phyloP scores from a whole-genome alignment of 2,888 invertebrate species.

The Morinoia aosen region DNA sequence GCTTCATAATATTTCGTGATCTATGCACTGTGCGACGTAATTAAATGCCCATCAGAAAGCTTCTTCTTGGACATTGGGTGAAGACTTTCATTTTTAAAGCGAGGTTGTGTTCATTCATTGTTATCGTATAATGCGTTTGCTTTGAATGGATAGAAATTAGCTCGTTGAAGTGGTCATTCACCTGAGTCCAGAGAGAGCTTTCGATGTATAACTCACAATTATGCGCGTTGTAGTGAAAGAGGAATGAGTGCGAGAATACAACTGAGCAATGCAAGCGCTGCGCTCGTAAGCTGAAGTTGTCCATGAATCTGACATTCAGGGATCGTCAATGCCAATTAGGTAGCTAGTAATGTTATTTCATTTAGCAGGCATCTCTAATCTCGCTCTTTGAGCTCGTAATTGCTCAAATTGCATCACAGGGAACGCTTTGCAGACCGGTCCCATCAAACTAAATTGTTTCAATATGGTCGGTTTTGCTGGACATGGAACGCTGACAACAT shows the following conservation, averaged over 20 bases:
- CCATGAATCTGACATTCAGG: background rate
- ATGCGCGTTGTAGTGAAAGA: background rate
- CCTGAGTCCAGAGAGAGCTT: background rate
- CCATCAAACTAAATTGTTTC: background rate
- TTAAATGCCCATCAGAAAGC: too few species aligned
- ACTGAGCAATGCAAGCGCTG: background rate
- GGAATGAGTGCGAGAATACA: background rate
- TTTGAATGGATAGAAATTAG: background rate
- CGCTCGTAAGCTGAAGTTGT: background rate
- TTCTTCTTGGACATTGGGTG: too few species aligned
- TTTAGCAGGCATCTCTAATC: constrained; percentile 12
- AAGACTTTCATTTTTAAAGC: too few species aligned
- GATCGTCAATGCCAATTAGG: background rate
- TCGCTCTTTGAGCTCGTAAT: background rate
- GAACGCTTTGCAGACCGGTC: background rate
- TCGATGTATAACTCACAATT: background rate
- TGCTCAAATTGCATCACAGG: background rate
- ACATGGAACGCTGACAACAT: background rate
- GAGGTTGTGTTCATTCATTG: too few species aligned
- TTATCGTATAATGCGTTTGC: background rate
- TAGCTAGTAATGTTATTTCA: background rate
- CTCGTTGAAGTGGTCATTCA: background rate
- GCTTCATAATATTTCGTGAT: background rate
- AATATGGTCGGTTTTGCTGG: background rate
- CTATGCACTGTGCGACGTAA: too few species aligned